Conservation (phyloP, 1,140 invertebrate genomes). For the Belonocnema kinseyi region DNA sequence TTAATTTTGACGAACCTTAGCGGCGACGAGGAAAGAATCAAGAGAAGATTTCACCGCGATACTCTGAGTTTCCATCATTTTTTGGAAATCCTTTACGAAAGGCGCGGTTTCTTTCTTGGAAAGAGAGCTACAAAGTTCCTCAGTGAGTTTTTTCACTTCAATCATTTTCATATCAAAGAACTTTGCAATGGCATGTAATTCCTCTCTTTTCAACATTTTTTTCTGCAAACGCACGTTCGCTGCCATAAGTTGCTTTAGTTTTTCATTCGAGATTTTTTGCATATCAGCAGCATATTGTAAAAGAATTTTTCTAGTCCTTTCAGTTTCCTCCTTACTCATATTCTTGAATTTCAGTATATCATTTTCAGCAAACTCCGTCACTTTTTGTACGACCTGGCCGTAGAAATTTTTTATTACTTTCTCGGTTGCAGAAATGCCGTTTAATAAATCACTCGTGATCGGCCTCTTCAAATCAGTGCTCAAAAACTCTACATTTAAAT, state of each 20-base stretch:
- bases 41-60: background rate
- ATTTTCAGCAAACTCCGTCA: conserved; percentile 30
- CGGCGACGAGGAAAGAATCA: background rate
- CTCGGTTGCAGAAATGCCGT: conserved; percentile 24
- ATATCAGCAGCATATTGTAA: conserved; percentile 32
- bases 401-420: conserved; percentile 39
- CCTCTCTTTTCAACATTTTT: conserved; percentile 34
- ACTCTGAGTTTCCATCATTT: background rate
- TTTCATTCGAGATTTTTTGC: conserved; percentile 39
- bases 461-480: background rate
- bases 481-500: background rate
- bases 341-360: conserved; percentile 34
- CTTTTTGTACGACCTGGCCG: conserved; percentile 18
- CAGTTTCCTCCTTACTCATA: conserved; percentile 37
- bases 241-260: conserved; percentile 28
- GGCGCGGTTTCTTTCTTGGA: conserved; percentile 22
- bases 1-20: background rate
- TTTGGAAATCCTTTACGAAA: conserved; percentile 38
- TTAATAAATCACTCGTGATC: background rate
- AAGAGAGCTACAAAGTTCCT: conserved; percentile 35
- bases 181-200: conserved; percentile 33
- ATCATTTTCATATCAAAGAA: conserved; percentile 38
- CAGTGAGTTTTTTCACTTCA: conserved; percentile 27
- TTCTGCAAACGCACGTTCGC: conserved; percentile 31
- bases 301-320: conserved; percentile 31